Percentiles rank a stretch among this genome's conserved stretches.
Conservation (phyloP, 2,888 invertebrate genomes). For the Philhelius pedissequus region DNA sequence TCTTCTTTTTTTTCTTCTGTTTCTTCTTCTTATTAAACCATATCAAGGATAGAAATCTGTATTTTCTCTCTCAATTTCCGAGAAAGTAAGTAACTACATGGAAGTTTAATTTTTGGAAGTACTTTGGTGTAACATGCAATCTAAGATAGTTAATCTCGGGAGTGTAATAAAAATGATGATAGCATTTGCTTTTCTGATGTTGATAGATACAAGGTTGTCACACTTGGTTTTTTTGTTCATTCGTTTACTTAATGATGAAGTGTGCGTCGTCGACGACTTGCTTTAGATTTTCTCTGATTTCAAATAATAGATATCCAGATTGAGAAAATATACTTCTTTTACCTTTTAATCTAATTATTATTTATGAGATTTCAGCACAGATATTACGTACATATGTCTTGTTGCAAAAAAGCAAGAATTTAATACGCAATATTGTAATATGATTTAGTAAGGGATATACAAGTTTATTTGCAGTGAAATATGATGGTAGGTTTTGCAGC, state of each 20-base stretch:
- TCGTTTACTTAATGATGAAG: constrained; percentile 17
- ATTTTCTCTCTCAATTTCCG: not conserved
- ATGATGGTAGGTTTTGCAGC: no score
- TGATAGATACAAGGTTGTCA: constrained; percentile 22
- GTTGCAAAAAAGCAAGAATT: no score
- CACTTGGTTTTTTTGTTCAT: not conserved
- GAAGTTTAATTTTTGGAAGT: constrained; percentile 14
- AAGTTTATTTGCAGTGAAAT: no score
- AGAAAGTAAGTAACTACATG: not conserved
- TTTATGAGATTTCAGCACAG: not conserved
- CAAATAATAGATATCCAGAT: constrained; percentile 25
- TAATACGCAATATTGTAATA: not conserved
- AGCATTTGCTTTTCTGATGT: constrained; percentile 1
- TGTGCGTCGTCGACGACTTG: constrained; percentile 27
- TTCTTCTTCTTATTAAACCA: not conserved
- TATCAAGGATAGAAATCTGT: constrained; percentile 33
- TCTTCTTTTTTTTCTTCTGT: not conserved
- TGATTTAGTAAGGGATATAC: not conserved
- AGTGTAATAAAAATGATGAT: constrained; percentile 45
- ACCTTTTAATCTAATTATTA: not conserved
- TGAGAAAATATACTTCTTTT: not conserved
- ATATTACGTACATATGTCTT: no score
- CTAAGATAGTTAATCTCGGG: constrained; percentile 38
- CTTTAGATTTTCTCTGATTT: constrained; percentile 47
- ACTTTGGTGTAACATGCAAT: not conserved